These are phyloP conservation scores for Hemicordylus capensis DNA, from an alignment of 2,113 vertebrate genomes.

Conservation along the genomic window DNA sequence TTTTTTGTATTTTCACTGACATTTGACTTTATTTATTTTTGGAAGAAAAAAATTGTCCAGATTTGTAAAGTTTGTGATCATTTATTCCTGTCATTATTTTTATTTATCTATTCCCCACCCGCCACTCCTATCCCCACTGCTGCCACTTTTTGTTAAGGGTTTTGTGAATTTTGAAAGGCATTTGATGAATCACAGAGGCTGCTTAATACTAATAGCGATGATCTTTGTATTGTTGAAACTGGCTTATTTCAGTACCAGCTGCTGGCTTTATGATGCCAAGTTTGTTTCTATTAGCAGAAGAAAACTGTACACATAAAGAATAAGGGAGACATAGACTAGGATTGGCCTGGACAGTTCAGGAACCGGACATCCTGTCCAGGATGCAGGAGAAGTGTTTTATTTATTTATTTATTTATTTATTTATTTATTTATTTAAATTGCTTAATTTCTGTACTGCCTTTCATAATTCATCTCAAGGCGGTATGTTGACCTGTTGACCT, in stretches of 20 bases:
- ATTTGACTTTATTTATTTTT: slow-evolving; percentile 6
- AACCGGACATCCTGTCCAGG: no score
- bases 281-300: slow-evolving; percentile 42
- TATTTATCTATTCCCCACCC: slow-evolving; percentile 43
- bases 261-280: slow-evolving; percentile 41
- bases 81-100: slow-evolving; percentile 38
- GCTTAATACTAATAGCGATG: slow-evolving; percentile 61
- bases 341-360: no score
- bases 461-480: no score
- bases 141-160: slow-evolving; percentile 46
- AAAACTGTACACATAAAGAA: background rate
- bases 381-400: no score
- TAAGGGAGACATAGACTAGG: no score
- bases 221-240: slow-evolving; percentile 42
- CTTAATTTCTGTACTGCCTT: no score
- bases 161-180: slow-evolving; percentile 61
- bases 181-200: slow-evolving; percentile 53
- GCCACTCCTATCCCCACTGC: background rate
- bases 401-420: no score
- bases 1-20: slow-evolving; percentile 18
- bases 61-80: slow-evolving; percentile 5
- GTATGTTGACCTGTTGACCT: no score
- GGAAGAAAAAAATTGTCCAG: background rate
- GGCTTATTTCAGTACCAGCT: slow-evolving; percentile 45
- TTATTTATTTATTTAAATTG: no score